Conservation (phyloP, 2,888 invertebrate genomes). For the Eristalis arbustorum region DNA sequence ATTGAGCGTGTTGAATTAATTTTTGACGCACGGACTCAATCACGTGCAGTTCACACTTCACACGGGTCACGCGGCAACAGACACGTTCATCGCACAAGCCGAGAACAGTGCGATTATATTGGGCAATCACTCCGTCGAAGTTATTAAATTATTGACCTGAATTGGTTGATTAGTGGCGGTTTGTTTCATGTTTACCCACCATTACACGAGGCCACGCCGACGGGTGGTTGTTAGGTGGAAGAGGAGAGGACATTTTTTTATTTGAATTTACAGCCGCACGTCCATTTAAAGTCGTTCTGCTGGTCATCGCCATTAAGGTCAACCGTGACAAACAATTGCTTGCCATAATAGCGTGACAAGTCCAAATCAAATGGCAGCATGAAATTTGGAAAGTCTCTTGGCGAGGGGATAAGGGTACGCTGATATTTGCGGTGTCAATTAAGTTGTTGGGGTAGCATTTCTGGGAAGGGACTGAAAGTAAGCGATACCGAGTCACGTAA, state of each 20-base stretch:
- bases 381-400: not conserved
- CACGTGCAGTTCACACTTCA: not conserved
- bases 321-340: slow-evolving; percentile 12
- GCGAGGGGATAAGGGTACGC: too few species aligned
- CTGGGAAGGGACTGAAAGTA: not conserved
- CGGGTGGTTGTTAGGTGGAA: too few species aligned
- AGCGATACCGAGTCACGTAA: not conserved
- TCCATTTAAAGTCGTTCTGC: not conserved
- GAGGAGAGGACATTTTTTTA: not conserved
- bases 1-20: not conserved
- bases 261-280: not conserved
- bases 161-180: not conserved
- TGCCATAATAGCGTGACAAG: slow-evolving; percentile 20
- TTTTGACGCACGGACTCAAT: not conserved
- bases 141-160: not conserved
- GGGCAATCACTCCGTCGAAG: not conserved
- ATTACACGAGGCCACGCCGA: too few species aligned
- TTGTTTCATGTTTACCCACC: not conserved
- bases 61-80: not conserved
- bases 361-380: slow-evolving; percentile 11
- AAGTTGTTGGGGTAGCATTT: not conserved
- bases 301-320: slow-evolving; percentile 21
- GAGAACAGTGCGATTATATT: not conserved
- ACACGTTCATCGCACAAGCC: not conserved
- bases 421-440: not conserved